Conservation (phyloP, 2,888 invertebrate species). For the Teleiodes luculella region DNA sequence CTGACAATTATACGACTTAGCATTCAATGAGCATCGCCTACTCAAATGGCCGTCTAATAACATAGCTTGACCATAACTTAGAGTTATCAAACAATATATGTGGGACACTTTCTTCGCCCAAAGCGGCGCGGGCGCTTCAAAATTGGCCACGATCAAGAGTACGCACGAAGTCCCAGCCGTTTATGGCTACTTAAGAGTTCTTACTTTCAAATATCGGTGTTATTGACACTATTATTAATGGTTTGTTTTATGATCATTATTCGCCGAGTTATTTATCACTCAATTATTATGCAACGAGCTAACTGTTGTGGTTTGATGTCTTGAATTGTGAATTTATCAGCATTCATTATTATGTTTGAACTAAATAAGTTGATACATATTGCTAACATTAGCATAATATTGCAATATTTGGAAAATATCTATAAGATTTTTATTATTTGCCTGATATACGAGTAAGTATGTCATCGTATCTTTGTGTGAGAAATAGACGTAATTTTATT, state of each 20-base stretch:
- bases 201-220: constrained; percentile 3
- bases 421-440: too few relatives aligned
- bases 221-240: constrained; percentile 7
- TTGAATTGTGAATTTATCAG: neutral
- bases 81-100: constrained; percentile 38
- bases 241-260: neutral
- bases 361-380: too few relatives aligned
- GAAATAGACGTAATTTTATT: too few relatives aligned
- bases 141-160: constrained; percentile 14
- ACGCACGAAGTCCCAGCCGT: neutral
- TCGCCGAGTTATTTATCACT: neutral
- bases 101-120: constrained; percentile 43
- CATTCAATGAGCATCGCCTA: constrained; percentile 15
- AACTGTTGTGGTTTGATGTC: neutral
- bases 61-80: constrained; percentile 26
- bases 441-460: too few relatives aligned
- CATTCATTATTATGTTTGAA: too few relatives aligned
- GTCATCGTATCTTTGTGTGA: too few relatives aligned
- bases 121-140: constrained; percentile 30
- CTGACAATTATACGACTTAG: constrained; percentile 14
- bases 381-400: too few relatives aligned
- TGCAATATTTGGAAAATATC: too few relatives aligned
- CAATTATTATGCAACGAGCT: constrained; percentile 3
- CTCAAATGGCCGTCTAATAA: constrained; percentile 19
- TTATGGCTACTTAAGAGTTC: neutral